A percentile compares a stretch with the other conserved stretches of the same genome.
Evolutionary conservation across 2,113 vertebrate species (phyloP).

Genomic region (Raphicerus campestris): DNA sequence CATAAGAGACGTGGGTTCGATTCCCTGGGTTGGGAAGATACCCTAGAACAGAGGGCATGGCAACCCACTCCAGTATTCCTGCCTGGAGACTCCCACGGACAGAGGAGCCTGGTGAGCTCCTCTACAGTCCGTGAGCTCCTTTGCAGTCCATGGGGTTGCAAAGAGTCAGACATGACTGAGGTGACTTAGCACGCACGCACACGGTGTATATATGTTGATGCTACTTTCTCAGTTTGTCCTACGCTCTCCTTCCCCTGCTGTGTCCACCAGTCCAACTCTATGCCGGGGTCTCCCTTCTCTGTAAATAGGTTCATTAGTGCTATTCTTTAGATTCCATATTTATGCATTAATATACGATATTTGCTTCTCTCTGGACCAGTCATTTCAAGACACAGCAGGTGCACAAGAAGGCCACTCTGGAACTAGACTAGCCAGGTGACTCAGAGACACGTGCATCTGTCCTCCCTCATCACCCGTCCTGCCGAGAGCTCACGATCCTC

Average conservation of each 20-base stretch:
- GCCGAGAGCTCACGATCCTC: not conserved
- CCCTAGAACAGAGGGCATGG: not conserved
- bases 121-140: not conserved
- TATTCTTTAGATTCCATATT: not conserved
- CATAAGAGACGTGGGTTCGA: not conserved
- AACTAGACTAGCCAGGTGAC: not conserved
- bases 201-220: not conserved
- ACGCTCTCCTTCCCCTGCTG: not conserved
- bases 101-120: not conserved
- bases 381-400: not conserved
- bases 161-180: not conserved
- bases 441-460: accelerated
- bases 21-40: not conserved
- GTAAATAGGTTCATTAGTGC: not conserved
- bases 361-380: not conserved
- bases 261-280: not conserved
- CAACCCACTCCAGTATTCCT: not conserved
- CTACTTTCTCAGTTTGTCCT: not conserved
- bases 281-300: not conserved
- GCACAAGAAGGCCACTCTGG: not conserved
- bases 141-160: not conserved
- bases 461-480: accelerated
- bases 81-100: not conserved
- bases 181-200: not conserved
- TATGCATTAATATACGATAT: not conserved